Evolutionary conservation across 2,888 invertebrate genomes (phyloP), one percentile per base, ranked within the genome.

Genomic region (Drosophila yooni): DNA sequence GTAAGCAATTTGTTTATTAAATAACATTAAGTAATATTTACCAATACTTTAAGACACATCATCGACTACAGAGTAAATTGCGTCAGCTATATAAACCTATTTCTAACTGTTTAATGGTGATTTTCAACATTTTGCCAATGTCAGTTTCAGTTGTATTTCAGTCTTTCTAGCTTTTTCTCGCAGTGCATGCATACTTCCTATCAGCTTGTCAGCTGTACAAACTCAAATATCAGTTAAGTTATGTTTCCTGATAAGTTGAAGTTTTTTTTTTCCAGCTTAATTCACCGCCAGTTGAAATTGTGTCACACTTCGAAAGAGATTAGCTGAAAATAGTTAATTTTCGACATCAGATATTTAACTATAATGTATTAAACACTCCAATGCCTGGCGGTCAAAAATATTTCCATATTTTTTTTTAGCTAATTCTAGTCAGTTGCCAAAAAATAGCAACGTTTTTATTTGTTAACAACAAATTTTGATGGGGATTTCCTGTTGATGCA

Each of bases 201-300:
- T 83, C 82, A 61, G 65, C 34, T 56, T 76, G 81, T 89, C 89
- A 83, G 83, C 89, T 83, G 83, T 70, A 76, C 88, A 83, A 88
- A 77, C 83, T 76, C 52, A 80, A 86, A 80, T 83, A 88, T 83
- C 83, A 74, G 70, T 83, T 74, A 74, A 76, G 76, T 80, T 83
- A 64, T 65, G 78, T 73, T 76, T 50, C 25, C 48, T 68, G 83
- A 83, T 83, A 83, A 82, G 68, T 25, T 46, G 53, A 65, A 64
- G 51, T 60, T 57, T 18, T 64, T 56, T 56, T 58, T 36, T 70
- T 43, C 2, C 2, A n/a, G 15, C 34, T n/a, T 11, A 68, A 48
- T 53, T 72, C 10, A 29, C 4, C 25, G n/a, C 29, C 51, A 51
- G 15, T 59, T 36, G 56, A 59, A 64, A 48, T 60, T 73, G 61